These are phyloP conservation scores for Osmerus mordax DNA, from an alignment of 2,113 vertebrate genomes.

Conservation along the genomic window DNA sequence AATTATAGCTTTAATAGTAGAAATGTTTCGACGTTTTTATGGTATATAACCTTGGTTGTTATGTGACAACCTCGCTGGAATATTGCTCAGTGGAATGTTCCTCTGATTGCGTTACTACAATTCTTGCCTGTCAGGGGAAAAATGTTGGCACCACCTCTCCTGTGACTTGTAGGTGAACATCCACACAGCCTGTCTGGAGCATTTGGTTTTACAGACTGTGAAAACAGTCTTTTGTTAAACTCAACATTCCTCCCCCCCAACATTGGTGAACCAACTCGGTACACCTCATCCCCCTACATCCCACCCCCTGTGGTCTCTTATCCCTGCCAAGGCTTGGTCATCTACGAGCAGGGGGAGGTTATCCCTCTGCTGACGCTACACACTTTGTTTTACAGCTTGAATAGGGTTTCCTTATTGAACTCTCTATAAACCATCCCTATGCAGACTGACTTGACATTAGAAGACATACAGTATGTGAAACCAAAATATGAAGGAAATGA, in stretches of 20 bases:
- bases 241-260: slow-evolving; percentile 66
- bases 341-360: slow-evolving; percentile 51
- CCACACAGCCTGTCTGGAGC: slow-evolving; percentile 56
- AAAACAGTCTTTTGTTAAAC: slow-evolving; percentile 71
- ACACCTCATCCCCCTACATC: slow-evolving; percentile 37
- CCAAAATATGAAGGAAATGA: no score
- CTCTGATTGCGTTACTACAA: slow-evolving; percentile 39
- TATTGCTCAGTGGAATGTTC: slow-evolving; percentile 43
- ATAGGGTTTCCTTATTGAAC: slow-evolving; percentile 53
- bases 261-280: slow-evolving; percentile 59
- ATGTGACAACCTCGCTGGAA: slow-evolving; percentile 35
- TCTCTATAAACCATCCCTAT: slow-evolving; percentile 40
- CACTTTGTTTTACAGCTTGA: slow-evolving; percentile 45
- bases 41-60: slow-evolving; percentile 55
- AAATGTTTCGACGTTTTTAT: slow-evolving; percentile 55
- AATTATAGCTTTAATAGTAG: slow-evolving; percentile 14
- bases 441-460: slow-evolving; percentile 45
- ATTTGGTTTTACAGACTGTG: slow-evolving; percentile 67
- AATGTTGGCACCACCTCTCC: slow-evolving; percentile 50
- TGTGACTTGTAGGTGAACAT: slow-evolving; percentile 60
- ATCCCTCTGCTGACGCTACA: slow-evolving; percentile 51
- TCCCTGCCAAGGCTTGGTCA: slow-evolving; percentile 49
- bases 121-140: slow-evolving; percentile 37
- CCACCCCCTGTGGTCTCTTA: slow-evolving; percentile 9
- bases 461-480: slow-evolving; percentile 31